These are phyloP conservation scores for Pangasius macronema DNA, from an alignment of 2,797 vertebrate genomes.

Conservation along the genomic window DNA sequence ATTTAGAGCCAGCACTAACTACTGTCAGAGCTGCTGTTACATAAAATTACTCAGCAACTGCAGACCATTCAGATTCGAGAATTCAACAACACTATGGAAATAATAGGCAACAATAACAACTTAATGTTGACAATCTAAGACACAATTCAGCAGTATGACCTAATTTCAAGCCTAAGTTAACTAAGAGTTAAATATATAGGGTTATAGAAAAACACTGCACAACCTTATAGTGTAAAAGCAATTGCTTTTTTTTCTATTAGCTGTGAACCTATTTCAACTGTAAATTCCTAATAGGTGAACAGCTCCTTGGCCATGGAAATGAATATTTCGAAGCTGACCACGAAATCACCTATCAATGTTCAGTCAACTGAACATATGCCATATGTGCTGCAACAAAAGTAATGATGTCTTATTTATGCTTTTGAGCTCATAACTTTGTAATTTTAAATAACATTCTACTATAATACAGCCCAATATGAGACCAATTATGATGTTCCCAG, in stretches of 20 bases:
- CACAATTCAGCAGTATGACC: constrained; percentile 24
- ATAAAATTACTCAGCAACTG: not conserved
- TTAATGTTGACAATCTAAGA: not conserved
- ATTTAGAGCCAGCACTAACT: not conserved
- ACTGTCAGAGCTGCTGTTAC: not conserved
- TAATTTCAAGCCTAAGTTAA: constrained; percentile 2
- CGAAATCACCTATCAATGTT: constrained; percentile 65
- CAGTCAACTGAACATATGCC: constrained; percentile 69
- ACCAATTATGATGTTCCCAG: constrained; percentile 67
- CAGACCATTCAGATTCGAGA: not conserved
- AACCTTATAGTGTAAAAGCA: constrained; percentile 51
- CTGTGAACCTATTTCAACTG: constrained; percentile 72
- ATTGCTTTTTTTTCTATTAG: constrained; percentile 70
- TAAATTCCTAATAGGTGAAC: constrained; percentile 79
- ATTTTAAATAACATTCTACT: constrained; percentile 68
- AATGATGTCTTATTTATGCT: constrained; percentile 71
- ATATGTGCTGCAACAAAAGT: constrained; percentile 66
- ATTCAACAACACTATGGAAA: not conserved
- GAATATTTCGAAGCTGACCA: constrained; percentile 73
- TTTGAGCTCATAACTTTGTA: constrained; percentile 69
- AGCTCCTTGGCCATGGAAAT: constrained; percentile 55
- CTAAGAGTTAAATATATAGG: not conserved
- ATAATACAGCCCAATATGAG: constrained; percentile 70
- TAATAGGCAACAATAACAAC: not conserved
- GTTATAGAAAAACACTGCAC: constrained; percentile 9